These are phyloP conservation scores for Horisme vitalbata DNA, from an alignment of 2,888 invertebrate genomes.

Conservation along the genomic window DNA sequence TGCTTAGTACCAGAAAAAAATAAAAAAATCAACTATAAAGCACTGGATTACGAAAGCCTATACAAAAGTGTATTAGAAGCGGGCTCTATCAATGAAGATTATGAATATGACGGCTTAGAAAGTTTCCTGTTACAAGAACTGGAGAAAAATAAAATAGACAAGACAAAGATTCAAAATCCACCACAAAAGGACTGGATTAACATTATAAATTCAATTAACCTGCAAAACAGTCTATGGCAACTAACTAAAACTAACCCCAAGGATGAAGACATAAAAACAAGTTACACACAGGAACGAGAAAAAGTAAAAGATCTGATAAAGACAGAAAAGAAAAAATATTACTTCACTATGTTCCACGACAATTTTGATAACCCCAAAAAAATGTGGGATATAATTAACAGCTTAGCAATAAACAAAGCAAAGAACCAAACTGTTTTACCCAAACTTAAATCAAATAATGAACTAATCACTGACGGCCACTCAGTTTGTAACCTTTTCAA, in stretches of 20 bases:
- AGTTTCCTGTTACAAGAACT: neutral
- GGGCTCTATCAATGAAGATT: neutral
- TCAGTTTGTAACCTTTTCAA: neutral
- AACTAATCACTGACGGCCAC: neutral
- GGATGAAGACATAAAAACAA: neutral
- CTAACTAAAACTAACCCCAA: neutral
- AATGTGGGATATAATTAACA: neutral
- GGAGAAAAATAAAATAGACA: conserved; percentile 1
- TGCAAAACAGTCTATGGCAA: neutral
- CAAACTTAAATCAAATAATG: neutral
- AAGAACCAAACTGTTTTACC: neutral
- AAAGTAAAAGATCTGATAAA: no score
- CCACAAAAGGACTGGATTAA: conserved; percentile 27
- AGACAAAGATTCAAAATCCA: conserved; percentile 9
- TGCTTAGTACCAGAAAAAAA: conserved; percentile 5
- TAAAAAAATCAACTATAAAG: neutral
- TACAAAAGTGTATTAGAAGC: neutral
- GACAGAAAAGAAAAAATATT: no score
- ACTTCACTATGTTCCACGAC: no score
- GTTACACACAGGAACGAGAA: neutral
- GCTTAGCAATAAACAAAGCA: neutral
- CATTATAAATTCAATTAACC: conserved; percentile 4
- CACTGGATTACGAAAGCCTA: neutral
- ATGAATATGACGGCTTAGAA: conserved; percentile 1
- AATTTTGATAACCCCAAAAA: neutral